Evolutionary conservation across 1,140 invertebrate genomes (phyloP).

Genomic region (Aphelinus atriplicis): DNA sequence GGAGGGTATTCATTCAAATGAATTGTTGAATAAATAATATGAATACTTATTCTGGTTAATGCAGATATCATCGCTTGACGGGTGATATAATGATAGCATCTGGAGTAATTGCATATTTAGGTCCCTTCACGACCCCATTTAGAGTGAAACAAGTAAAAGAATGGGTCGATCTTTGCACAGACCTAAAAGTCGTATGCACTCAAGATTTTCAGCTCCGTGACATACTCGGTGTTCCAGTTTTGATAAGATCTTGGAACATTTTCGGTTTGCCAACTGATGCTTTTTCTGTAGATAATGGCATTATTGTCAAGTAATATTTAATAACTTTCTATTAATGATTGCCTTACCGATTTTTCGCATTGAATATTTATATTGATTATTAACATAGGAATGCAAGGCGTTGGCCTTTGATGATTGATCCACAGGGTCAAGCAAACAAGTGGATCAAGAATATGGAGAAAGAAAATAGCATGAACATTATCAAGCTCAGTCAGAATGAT

Average conservation of each 20-base stretch:
- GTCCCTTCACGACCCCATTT: slow-evolving; percentile 86
- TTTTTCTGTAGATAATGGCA: slow-evolving; percentile 92
- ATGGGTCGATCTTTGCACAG: slow-evolving; percentile 77
- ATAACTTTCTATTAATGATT: not conserved
- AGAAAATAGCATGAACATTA: slow-evolving; percentile 83
- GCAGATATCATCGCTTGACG: slow-evolving; percentile 69
- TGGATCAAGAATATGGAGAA: slow-evolving; percentile 96
- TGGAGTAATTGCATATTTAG: slow-evolving; percentile 90
- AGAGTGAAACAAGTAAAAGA: slow-evolving; percentile 75
- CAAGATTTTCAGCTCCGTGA: slow-evolving; percentile 78
- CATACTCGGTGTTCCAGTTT: slow-evolving; percentile 86
- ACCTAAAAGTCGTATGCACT: slow-evolving; percentile 79
- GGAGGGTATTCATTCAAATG: not conserved
- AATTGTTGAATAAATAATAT: too few relatives aligned
- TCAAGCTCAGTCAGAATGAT: slow-evolving; percentile 83
- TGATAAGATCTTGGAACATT: slow-evolving; percentile 91
- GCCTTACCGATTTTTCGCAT: not conserved
- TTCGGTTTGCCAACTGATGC: slow-evolving; percentile 86
- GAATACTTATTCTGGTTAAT: not conserved
- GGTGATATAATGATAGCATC: slow-evolving; percentile 89
- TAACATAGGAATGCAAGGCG: slow-evolving; percentile 77
- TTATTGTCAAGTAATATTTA: slow-evolving; percentile 74
- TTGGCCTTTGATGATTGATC: slow-evolving; percentile 95
- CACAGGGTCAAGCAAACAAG: slow-evolving; percentile 92
- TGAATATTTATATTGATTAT: too few relatives aligned